These are phyloP conservation scores for Campoletis sonorensis DNA, from an alignment of 1,140 invertebrate genomes.

Conservation along the genomic window DNA sequence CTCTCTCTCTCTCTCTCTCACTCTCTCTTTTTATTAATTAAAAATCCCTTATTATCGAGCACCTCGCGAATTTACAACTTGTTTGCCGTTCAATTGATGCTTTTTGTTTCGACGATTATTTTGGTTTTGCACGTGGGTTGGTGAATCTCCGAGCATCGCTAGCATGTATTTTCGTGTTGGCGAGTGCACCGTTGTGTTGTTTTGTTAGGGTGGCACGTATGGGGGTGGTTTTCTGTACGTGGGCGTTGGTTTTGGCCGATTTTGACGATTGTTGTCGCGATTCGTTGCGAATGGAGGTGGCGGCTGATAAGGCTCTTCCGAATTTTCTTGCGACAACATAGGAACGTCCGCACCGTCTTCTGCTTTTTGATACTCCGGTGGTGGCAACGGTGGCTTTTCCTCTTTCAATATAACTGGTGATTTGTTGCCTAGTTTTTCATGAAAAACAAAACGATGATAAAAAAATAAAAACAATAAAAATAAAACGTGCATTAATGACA, in stretches of 20 bases:
- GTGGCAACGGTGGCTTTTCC: constrained; percentile 92
- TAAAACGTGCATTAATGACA: constrained; percentile 71
- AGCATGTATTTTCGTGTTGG: constrained; percentile 72
- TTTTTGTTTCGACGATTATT: constrained; percentile 65
- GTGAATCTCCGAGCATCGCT: constrained; percentile 70
- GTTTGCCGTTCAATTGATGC: constrained; percentile 26
- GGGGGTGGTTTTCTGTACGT: constrained; percentile 93
- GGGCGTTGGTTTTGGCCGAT: constrained; percentile 87
- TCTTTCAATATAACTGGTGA: constrained; percentile 94
- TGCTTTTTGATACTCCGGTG: constrained; percentile 84
- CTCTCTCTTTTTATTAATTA: not conserved
- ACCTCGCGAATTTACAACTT: constrained; percentile 45
- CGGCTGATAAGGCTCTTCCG: constrained; percentile 79
- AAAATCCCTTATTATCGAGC: constrained; percentile 37
- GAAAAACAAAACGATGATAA: too few species aligned
- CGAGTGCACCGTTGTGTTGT: constrained; percentile 64
- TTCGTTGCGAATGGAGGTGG: constrained; percentile 87
- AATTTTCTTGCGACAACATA: constrained; percentile 74
- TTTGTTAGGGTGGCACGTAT: constrained; percentile 92
- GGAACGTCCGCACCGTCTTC: constrained; percentile 74
- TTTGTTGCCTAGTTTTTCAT: constrained; percentile 80
- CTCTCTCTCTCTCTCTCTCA: constrained; percentile 11
- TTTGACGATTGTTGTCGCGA: constrained; percentile 81
- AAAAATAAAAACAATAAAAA: not conserved
- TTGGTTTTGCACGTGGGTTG: constrained; percentile 71